phyloP scores from a whole-genome alignment of 2,113 vertebrate species.

The Pterocles burchelli region DNA sequence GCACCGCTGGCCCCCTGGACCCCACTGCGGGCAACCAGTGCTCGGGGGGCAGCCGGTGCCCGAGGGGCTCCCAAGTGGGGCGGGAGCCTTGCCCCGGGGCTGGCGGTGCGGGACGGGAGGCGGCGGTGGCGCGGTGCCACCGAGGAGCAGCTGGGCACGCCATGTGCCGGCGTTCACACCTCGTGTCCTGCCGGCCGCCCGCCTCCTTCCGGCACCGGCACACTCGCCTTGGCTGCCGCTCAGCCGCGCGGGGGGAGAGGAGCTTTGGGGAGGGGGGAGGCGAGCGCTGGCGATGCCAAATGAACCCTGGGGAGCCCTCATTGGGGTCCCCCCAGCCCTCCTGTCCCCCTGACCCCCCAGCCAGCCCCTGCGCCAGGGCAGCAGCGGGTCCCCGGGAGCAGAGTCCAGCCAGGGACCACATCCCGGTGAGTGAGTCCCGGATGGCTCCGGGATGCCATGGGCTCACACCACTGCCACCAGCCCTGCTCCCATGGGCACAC shows the following conservation, averaged over 20 bases:
- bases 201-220: not conserved
- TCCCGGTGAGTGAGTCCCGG: not conserved
- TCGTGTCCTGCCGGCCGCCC: not conserved
- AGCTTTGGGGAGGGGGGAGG: not conserved
- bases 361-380: fast-evolving
- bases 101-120: not conserved
- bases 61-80: not conserved
- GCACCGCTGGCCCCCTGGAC: fast-evolving
- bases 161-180: not conserved
- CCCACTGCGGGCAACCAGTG: fast-evolving
- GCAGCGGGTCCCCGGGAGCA: not conserved
- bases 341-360: not conserved
- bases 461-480: not conserved
- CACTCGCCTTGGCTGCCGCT: not conserved
- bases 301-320: not conserved
- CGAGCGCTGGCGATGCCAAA: fast-evolving
- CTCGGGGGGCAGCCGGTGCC: not conserved
- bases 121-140: not conserved
- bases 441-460: fast-evolving
- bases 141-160: slow-evolving; percentile 19
- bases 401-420: fast-evolving
- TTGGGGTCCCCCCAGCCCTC: not conserved
- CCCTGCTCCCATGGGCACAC: not conserved
- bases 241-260: not conserved
- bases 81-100: not conserved